Percentiles rank a stretch among this genome's conserved stretches.
phyloP scores from a whole-genome alignment of 2,797 vertebrate genomes.

The Sebastes kiyomatsui region DNA sequence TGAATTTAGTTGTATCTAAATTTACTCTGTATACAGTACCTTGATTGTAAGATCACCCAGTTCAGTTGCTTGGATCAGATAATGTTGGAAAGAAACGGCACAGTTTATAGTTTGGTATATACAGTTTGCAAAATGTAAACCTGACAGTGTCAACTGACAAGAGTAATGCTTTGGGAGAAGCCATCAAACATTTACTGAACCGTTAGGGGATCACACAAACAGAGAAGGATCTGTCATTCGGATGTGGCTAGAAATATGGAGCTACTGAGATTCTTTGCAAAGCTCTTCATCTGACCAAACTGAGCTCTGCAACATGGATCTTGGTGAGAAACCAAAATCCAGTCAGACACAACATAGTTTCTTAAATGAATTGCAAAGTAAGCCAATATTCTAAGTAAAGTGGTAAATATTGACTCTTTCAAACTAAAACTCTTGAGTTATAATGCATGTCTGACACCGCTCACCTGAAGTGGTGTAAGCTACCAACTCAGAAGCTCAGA shows the following conservation, averaged over 20 bases:
- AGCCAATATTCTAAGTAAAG: background rate
- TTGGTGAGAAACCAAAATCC: background rate
- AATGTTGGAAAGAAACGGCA: background rate
- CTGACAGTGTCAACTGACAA: background rate
- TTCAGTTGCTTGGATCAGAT: background rate
- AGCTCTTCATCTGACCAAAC: slow-evolving; percentile 9
- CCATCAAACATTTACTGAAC: slow-evolving; percentile 5
- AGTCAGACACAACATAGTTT: background rate
- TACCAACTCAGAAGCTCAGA: background rate
- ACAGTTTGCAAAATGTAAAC: background rate
- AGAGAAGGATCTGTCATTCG: background rate
- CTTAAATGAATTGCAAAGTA: background rate
- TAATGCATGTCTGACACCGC: background rate
- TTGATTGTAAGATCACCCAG: background rate
- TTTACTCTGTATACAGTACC: background rate
- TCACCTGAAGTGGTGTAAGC: background rate
- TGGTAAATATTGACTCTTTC: background rate
- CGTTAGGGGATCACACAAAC: background rate
- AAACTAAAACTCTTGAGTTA: background rate
- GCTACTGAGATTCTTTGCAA: background rate
- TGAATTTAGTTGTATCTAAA: background rate
- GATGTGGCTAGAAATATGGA: background rate
- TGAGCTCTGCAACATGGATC: background rate
- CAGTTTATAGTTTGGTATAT: background rate
- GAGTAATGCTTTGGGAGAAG: background rate